Base-by-base conservation (phyloP, 2,113 vertebrate genomes). In the Halcyon malimbica region DNA sequence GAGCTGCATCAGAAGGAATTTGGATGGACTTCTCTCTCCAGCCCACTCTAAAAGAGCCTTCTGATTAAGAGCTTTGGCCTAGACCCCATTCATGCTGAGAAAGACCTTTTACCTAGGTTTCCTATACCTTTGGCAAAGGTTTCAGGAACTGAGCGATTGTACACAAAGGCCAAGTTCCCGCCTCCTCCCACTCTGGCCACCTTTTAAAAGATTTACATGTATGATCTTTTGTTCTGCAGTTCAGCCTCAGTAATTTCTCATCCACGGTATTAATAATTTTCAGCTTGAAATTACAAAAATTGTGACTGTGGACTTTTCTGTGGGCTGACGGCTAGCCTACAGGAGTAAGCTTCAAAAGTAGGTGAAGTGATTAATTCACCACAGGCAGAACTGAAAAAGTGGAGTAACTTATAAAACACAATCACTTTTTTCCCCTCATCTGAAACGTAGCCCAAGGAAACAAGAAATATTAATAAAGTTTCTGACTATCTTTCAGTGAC, bases 401-500 rank as follows among this genome's bases (percentile, higher is more conserved):
- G 13, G 24, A 1, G 0, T n/a, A 63, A 76, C 37, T 92, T 77
- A 65, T 28, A 48, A 93, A 92, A 83, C 21, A 25, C 29, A 82
- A 83, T 78, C 59, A 54, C 23, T 83, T 94, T 64, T 57, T 64
- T 77, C 19, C 18, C 13, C 25, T 84, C 37, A 5, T 48, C 69
- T 75, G 46, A 93, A 92, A 90, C 83, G 65, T 82, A 93, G 73
- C 87, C 62, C 26, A 87, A 83, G 87, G 93, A 96, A 90, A 78
- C 46, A 89, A 82, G 79, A 85, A 90, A 86, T 83, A 89, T 48
- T 95, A 94, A 94, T 92, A 76, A 93, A 74, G 46, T 84, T 82
- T 94, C 71, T 86, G 13, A 59, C 89, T 87, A 21, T 59, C 60
- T 93, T 96, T 93, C 85, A 71, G 46, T 53, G 68, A 77, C 42